Evolutionary conservation across 1,140 invertebrate genomes (phyloP), one percentile per base, ranked within the genome.

Genomic region (Apis florea): DNA sequence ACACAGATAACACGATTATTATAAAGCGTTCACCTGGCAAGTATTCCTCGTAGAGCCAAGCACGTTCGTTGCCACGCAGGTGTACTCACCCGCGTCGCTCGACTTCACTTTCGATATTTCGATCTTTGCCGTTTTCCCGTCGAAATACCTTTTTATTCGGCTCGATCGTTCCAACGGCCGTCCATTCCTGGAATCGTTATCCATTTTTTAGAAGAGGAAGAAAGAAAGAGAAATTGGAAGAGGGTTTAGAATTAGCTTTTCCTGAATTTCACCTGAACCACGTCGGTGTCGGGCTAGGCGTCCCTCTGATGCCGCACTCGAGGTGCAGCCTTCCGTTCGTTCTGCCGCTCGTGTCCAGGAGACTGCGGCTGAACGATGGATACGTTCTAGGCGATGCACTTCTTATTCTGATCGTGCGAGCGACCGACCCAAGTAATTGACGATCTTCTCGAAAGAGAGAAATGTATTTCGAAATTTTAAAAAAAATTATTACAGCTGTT

Each of bases 21-120:
- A n/a, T n/a, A n/a, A n/a, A n/a, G n/a, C n/a, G n/a, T n/a, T 79
- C 82, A 90, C 92, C 85, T 89, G 87, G 79, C 92, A 92, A 67
- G 77, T 90, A 64, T 79, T 92, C 83, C 85, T 92, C 11, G 87
- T 88, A 8, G 90, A 83, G 8, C 92, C 92, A 61, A 92, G 85
- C 51, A 92, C 93, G 91, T 97, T 97, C 31, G 95, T 95, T 9
- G 96, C 96, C 70, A 96, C 95, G 90, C 97, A 97, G 5, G 95
- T 96, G 88, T 98, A 98, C 70, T 94, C 88, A 31, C 95, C 95
- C 31, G 94, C 93, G 88, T 96, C 95, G 4, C 90, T 92, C 0
- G 87, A 26, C 31, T 93, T 92, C 5, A 95, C 93, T 66, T 93
- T 87, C 9, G 94, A 91, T 75, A 96, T 94, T 77, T 95, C 92